Conservation (phyloP, 2,888 invertebrate species). For the Penaeus monodon region DNA sequence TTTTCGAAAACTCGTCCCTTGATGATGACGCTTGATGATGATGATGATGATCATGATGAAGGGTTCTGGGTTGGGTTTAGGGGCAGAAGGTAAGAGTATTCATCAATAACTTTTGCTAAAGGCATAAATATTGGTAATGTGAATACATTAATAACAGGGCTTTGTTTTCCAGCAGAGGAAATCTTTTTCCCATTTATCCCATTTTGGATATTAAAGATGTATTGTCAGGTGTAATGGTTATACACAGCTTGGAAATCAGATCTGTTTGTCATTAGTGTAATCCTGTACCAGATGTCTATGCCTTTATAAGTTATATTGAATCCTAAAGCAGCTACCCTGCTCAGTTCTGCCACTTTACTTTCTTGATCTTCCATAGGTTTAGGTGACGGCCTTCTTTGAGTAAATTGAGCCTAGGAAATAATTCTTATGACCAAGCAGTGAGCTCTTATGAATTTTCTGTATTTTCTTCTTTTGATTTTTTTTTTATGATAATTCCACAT, state of each 20-base stretch:
- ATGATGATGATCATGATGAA: conserved; percentile 27
- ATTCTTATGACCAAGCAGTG: no score
- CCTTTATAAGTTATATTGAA: conserved; percentile 31
- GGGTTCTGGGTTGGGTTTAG: conserved; percentile 52
- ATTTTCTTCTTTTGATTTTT: neutral
- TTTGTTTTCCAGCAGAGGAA: no score
- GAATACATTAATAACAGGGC: conserved; percentile 27
- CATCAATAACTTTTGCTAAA: conserved; percentile 43
- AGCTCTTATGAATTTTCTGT: no score
- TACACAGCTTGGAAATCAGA: no score
- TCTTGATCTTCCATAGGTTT: neutral
- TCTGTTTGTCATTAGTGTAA: no score
- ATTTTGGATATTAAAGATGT: no score
- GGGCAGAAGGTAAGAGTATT: conserved; percentile 52
- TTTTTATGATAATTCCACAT: no score
- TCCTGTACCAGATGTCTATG: conserved; percentile 9
- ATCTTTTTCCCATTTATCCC: no score
- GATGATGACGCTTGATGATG: conserved; percentile 25
- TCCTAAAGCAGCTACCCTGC: conserved; percentile 16
- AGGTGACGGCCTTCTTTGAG: no score
- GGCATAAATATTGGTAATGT: conserved; percentile 47
- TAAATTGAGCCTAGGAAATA: no score
- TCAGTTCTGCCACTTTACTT: conserved; percentile 14
- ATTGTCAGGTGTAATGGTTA: no score
- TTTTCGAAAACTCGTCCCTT: conserved; percentile 48